Conservation (phyloP, 23 tunicate genomes). For the Corella eumyota region DNA sequence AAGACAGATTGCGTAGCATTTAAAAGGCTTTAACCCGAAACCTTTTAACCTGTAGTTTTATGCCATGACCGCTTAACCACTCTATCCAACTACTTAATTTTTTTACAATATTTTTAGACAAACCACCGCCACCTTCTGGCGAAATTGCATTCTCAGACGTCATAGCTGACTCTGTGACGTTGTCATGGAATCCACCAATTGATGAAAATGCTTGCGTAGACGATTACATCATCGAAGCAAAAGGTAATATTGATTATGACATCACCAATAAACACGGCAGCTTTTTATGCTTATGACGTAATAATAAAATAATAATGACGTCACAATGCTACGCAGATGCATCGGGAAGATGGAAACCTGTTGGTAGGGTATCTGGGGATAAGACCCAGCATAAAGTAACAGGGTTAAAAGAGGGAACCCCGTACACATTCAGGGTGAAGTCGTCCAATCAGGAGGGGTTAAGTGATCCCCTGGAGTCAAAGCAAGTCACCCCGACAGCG, state of each 20-base stretch:
- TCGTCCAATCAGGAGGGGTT: slow-evolving; percentile 66
- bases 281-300: too few relatives aligned
- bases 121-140: slow-evolving; percentile 82
- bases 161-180: slow-evolving; percentile 23
- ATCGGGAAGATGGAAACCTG: slow-evolving; percentile 55
- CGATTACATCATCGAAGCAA: slow-evolving; percentile 66
- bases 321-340: slow-evolving; percentile 18
- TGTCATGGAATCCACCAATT: slow-evolving; percentile 87
- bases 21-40: too few relatives aligned
- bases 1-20: too few relatives aligned
- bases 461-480: slow-evolving; percentile 72
- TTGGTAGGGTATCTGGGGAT: slow-evolving; percentile 36
- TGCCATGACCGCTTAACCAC: too few relatives aligned
- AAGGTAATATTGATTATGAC: slow-evolving; percentile 36
- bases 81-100: too few relatives aligned
- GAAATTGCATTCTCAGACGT: slow-evolving; percentile 68
- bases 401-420: slow-evolving; percentile 56
- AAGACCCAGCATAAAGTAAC: slow-evolving; percentile 31
- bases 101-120: too few relatives aligned
- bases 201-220: slow-evolving; percentile 41
- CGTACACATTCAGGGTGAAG: slow-evolving; percentile 68
- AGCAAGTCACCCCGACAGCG: slow-evolving; percentile 49
- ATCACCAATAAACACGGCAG: too few relatives aligned
- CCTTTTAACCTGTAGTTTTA: too few relatives aligned
- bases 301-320: too few relatives aligned